A percentile compares a stretch with the other conserved stretches of the same genome.
These are phyloP conservation scores for Corydoras maculifer DNA, from an alignment of 2,113 vertebrate species.

Conservation along the genomic window DNA sequence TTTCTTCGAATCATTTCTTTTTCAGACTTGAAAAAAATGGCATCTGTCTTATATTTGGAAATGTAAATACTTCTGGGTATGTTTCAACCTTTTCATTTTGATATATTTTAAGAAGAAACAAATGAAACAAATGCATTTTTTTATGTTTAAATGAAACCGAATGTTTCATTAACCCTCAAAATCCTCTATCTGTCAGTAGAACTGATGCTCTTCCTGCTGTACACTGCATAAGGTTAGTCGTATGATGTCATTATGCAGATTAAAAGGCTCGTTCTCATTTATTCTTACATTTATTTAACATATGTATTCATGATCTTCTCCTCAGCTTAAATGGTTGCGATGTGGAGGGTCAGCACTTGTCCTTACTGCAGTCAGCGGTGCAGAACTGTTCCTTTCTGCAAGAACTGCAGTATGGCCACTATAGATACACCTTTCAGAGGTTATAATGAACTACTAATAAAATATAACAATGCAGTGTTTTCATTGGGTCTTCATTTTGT, in stretches of 20 bases:
- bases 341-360: slow-evolving; percentile 42
- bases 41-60: too few species aligned
- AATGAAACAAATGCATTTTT: too few species aligned
- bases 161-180: too few species aligned
- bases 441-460: not conserved
- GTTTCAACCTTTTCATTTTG: not conserved
- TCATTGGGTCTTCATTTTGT: not conserved
- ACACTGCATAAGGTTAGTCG: slow-evolving; percentile 45
- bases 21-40: too few species aligned
- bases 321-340: slow-evolving; percentile 61
- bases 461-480: slow-evolving; percentile 1
- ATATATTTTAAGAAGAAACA: not conserved
- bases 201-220: slow-evolving; percentile 20
- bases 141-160: not conserved
- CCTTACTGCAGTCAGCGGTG: slow-evolving; percentile 37
- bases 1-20: too few species aligned
- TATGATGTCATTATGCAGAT: not conserved
- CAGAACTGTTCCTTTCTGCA: slow-evolving; percentile 58
- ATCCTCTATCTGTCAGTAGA: not conserved
- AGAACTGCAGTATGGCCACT: slow-evolving; percentile 69
- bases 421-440: not conserved
- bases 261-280: not conserved
- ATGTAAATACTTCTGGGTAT: too few species aligned
- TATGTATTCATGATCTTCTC: not conserved
- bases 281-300: not conserved